Evolutionary conservation across 2,888 invertebrate species (phyloP).

Genomic region (Drosophila nigritarsus): DNA sequence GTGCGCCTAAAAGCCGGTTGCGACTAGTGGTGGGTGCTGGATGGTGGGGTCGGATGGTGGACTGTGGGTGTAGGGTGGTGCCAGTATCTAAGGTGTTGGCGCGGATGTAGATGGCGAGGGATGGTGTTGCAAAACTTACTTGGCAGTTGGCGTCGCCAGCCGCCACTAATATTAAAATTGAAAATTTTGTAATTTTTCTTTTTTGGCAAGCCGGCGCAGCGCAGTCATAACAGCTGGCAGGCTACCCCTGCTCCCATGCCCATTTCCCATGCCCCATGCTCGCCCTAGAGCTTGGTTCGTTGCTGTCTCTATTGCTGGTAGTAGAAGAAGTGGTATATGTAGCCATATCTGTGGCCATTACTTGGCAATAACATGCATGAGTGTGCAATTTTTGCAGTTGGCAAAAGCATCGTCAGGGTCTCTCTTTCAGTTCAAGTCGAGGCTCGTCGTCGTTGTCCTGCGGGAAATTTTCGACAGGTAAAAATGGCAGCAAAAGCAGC

Average conservation of each 20-base stretch:
- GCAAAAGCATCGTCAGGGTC: constrained; percentile 55
- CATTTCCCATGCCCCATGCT: neutral
- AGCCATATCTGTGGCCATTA: constrained; percentile 68
- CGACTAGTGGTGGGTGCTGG: neutral
- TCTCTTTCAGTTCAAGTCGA: constrained; percentile 14
- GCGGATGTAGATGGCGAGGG: neutral
- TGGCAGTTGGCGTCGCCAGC: constrained; percentile 75
- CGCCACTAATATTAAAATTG: constrained; percentile 80
- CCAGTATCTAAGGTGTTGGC: constrained; percentile 38
- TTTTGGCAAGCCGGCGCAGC: constrained; percentile 74
- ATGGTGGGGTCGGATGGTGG: neutral
- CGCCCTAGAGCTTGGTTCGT: neutral
- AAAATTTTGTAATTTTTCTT: constrained; percentile 80
- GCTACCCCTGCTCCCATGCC: neutral
- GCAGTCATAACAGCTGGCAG: constrained; percentile 76
- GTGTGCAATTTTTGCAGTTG: constrained; percentile 79
- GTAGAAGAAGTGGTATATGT: constrained; percentile 14
- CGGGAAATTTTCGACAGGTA: constrained; percentile 82
- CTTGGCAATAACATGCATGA: constrained; percentile 81
- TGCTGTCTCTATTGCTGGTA: constrained; percentile 25
- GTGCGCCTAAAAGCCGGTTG: constrained; percentile 70
- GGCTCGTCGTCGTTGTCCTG: constrained; percentile 59
- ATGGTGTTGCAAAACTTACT: constrained; percentile 20
- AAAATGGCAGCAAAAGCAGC: constrained; percentile 69
- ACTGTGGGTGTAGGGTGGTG: neutral